phyloP scores from a whole-genome alignment of 2,113 vertebrate genomes.

The Heliornis fulica region DNA sequence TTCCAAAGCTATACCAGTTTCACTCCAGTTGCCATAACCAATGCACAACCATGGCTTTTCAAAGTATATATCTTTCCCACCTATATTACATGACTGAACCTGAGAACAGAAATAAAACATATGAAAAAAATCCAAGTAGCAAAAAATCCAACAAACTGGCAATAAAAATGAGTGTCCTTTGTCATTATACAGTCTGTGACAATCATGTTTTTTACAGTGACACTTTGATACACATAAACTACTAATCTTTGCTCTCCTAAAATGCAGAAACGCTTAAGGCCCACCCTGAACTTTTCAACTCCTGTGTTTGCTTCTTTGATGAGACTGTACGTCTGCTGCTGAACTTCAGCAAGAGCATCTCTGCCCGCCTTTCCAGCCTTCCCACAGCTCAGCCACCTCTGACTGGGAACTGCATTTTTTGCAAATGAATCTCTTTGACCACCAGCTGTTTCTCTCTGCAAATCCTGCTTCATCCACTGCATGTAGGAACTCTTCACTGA shows the following conservation, averaged over 20 bases:
- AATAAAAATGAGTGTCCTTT: background rate
- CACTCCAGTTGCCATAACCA: background rate
- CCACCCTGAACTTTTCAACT: slow-evolving; percentile 65
- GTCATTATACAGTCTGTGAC: background rate
- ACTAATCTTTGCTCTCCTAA: background rate
- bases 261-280: slow-evolving; percentile 9
- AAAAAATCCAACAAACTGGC: background rate
- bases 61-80: background rate
- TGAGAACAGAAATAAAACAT: background rate
- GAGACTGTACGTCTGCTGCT: background rate
- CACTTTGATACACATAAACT: background rate
- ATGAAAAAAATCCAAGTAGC: background rate
- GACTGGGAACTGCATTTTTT: background rate
- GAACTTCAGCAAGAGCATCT: background rate
- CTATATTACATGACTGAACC: background rate
- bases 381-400: background rate
- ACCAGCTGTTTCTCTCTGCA: background rate
- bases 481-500: background rate
- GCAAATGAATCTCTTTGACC: background rate
- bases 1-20: background rate
- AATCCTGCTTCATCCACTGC: background rate
- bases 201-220: background rate
- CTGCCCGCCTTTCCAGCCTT: background rate
- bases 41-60: background rate
- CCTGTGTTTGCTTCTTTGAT: background rate